Conservation (phyloP, 2,797 vertebrate genomes). For the Paedocypris micromegethes region DNA sequence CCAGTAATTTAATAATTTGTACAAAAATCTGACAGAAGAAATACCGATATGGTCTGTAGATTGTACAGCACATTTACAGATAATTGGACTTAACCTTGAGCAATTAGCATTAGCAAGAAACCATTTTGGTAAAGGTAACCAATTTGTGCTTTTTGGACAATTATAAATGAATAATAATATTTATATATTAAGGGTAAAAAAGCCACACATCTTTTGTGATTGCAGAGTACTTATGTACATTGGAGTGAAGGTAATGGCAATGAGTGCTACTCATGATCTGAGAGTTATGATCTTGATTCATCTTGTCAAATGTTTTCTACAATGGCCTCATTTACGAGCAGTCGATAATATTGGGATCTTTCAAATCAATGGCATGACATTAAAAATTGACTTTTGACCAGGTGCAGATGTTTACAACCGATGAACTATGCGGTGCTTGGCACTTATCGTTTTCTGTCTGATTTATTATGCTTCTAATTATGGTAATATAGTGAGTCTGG, state of each 20-base stretch:
- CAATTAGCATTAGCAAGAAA: too few relatives aligned
- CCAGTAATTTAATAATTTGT: slow-evolving; percentile 69
- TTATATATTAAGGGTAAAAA: too few relatives aligned
- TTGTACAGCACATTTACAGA: slow-evolving; percentile 62
- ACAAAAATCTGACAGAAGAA: slow-evolving; percentile 62
- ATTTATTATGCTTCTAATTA: too few relatives aligned
- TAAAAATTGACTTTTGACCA: slow-evolving; percentile 50
- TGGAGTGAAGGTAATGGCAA: too few relatives aligned
- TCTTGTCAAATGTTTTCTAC: slow-evolving; percentile 48
- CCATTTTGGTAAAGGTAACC: background rate
- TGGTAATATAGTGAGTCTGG: too few relatives aligned
- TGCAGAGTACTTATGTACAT: too few relatives aligned
- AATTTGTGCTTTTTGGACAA: background rate
- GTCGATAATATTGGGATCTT: slow-evolving; percentile 47
- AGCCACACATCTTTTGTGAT: too few relatives aligned
- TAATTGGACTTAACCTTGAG: slow-evolving; percentile 59
- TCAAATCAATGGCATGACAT: slow-evolving; percentile 45
- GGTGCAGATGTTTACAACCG: slow-evolving; percentile 45
- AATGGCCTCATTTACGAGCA: slow-evolving; percentile 39
- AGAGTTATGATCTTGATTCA: slow-evolving; percentile 39
- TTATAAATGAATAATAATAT: too few relatives aligned
- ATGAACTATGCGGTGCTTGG: slow-evolving; percentile 34
- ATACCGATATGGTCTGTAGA: slow-evolving; percentile 60
- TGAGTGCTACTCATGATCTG: slow-evolving; percentile 6
- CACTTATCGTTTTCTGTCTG: background rate